Evolutionary conservation across 2,888 invertebrate species (phyloP), one percentile per base, ranked within the genome.

Genomic region (Marasmarcha lunaedactyla): DNA sequence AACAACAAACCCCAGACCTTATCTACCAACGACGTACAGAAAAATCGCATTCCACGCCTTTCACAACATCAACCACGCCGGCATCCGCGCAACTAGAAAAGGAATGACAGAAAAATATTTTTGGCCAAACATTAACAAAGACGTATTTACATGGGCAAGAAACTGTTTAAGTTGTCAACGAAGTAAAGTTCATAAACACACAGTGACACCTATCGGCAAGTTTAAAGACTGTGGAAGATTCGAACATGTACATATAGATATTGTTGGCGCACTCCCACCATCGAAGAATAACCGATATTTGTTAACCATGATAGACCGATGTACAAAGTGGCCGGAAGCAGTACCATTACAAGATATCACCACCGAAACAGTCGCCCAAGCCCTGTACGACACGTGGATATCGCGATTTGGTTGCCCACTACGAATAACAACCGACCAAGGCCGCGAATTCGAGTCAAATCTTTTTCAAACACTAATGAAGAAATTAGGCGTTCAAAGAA

Each of bases 391-490:
- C 3, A 11, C 11, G 5, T 42, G 42, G 42, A 42, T 42, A 10
- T 11, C 27, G 7, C 13, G 42, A 9, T 42, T 42, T 26, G 42
- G 42, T 3, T 39, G 36, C 25, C 42, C 42, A 11, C 15, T 35
- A 43, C 36, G 34, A 11, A 58, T 54, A 7, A 69, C 63, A 42
- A 52, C 56, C 25, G 49, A 59, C 7, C 64, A 63, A 41, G 61
- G 67, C 39, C 27, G 61, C 1, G 59, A 65, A 47, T 47, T 70
- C 1, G 45, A 58, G 6, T 62, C 59, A 1, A 50, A 51, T 9
- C 61, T 58, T 2, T 41, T 25, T 41, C 39, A 55, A 51, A 1
- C 42, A 60, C 2, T 55, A 51, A 42, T 42, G 14, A 34, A 34
- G 12, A 12, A 26, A 13, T 4, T 13, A 6, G 13, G 26, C 1